phyloP scores from a whole-genome alignment of 1,140 invertebrate genomes.

The Bombus confusus region DNA sequence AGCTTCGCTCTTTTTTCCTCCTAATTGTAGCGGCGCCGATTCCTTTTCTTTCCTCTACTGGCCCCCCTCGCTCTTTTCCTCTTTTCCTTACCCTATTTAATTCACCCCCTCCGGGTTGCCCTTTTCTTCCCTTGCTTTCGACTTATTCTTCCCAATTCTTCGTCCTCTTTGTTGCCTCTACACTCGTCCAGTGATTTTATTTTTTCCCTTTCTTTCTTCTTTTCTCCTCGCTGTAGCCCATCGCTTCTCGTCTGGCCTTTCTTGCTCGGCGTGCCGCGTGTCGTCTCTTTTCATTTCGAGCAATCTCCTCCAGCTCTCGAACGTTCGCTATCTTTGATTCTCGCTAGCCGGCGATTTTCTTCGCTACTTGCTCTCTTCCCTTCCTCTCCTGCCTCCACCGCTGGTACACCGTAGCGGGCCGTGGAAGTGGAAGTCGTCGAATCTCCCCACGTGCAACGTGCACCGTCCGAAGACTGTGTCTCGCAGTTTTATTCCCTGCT shows the following conservation, averaged over 20 bases:
- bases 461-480: neutral
- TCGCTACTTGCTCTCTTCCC: neutral
- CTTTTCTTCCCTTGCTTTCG: neutral
- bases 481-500: neutral
- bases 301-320: too few relatives aligned
- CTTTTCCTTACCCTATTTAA: constrained; percentile 26
- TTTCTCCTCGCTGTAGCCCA: too few relatives aligned
- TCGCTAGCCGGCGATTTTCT: constrained; percentile 5
- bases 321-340: neutral
- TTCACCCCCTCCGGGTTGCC: neutral
- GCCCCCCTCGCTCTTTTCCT: neutral
- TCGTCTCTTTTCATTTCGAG: neutral
- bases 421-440: too few relatives aligned
- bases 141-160: neutral
- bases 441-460: too few relatives aligned
- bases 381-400: neutral
- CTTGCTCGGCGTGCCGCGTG: neutral
- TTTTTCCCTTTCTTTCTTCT: neutral
- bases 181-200: neutral
- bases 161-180: neutral
- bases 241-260: neutral
- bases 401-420: too few relatives aligned
- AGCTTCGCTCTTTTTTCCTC: constrained; percentile 12
- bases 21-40: constrained; percentile 21
- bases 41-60: constrained; percentile 8